Base-by-base conservation (phyloP, 2,797 vertebrate genomes). In the Falco rusticolus region DNA sequence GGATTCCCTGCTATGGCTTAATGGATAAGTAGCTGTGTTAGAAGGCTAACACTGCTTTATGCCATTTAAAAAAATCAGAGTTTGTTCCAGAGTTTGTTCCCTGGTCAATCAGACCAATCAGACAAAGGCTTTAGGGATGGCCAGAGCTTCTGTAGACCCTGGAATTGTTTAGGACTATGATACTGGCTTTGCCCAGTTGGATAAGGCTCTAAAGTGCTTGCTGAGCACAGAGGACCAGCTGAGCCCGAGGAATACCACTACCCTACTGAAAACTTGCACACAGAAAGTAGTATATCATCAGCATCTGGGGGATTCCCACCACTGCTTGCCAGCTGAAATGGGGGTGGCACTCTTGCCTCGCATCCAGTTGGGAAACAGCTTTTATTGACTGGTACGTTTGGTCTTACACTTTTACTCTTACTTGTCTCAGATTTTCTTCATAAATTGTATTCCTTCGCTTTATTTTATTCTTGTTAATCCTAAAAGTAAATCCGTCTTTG, bases 401-500 rank as follows among this genome's bases (percentile, higher is more conserved):
- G 33, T 66, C 80, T 84, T 88, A 59, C 16, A 9, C 54, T 93
- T 88, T 39, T 29, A 34, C 53, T 95, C 72, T 80, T 89, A 50
- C 66, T 78, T 88, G 70, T n/a, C 50, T 84, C 39, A 70, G 68
- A 77, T 96, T 93, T 96, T 84, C 65, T 77, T 92, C 47, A 69
- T 86, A 78, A 91, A 82, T 77, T 83, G 96, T 94, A 71, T 88
- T 90, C 43, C 66, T 88, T 96, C 56, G 11, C 74, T 93, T 86
- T 93, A 56, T 92, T 94, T 97, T 94, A 89, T 96, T 96, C 69
- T 74, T 70, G 13, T 94, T 96, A 95, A 95, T 96, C 88, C 85
- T 92, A 78, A 93, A 96, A 97, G 79, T 86, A 96, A 88, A 96
- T 91, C 85, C 93, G 57, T 86, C 80, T 93, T 94, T 90, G 89